phyloP scores from a whole-genome alignment of 2,888 invertebrate species.

The Ormyrus labotus region DNA sequence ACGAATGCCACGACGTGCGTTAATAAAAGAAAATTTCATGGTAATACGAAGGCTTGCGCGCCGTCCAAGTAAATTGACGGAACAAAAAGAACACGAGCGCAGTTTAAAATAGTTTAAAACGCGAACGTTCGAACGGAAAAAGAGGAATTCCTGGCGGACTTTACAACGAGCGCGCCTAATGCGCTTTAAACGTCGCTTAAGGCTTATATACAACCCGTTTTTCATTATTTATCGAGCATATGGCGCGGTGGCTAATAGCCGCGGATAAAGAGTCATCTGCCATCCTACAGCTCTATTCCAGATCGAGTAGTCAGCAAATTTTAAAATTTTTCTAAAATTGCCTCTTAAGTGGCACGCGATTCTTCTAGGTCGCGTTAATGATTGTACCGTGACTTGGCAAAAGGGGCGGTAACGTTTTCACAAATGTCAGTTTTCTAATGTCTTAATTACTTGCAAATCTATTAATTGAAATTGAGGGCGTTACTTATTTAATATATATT shows the following conservation, averaged over 20 bases:
- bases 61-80: neutral
- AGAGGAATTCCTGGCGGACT: conserved; percentile 8
- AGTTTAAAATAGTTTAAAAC: neutral
- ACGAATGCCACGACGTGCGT: too few relatives aligned
- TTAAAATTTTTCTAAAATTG: conserved; percentile 10
- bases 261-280: conserved; percentile 39
- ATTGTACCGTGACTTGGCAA: too few relatives aligned
- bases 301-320: conserved; percentile 33
- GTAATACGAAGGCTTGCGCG: too few relatives aligned
- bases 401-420: too few relatives aligned
- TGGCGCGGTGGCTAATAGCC: conserved; percentile 12
- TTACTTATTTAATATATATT: too few relatives aligned
- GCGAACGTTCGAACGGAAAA: neutral
- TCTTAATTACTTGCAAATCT: too few relatives aligned
- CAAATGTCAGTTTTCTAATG: too few relatives aligned
- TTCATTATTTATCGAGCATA: conserved; percentile 16
- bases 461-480: too few relatives aligned
- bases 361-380: too few relatives aligned
- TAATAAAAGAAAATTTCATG: too few relatives aligned
- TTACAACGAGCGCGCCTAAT: conserved; percentile 32
- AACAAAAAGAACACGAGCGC: neutral
- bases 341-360: neutral
- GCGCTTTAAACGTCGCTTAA: conserved; percentile 18
- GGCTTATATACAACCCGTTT: conserved; percentile 29
- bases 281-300: neutral